These are phyloP conservation scores for Diplolepis rosae DNA, from an alignment of 2,888 invertebrate species.

Conservation along the genomic window DNA sequence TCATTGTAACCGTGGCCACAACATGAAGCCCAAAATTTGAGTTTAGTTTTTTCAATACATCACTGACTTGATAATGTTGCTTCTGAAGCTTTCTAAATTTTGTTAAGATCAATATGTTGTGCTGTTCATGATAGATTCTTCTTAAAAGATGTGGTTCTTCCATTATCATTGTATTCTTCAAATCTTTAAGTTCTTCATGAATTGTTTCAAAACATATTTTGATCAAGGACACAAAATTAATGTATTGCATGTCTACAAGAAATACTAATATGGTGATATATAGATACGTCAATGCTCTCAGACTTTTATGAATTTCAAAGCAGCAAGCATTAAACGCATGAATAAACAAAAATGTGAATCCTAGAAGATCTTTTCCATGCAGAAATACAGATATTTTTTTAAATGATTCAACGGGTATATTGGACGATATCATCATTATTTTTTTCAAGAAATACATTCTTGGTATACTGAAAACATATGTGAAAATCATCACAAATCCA, in stretches of 20 bases:
- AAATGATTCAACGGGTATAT: slow-evolving; percentile 47
- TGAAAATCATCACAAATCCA: slow-evolving; percentile 36
- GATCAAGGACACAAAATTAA: slow-evolving; percentile 56
- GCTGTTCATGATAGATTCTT: slow-evolving; percentile 59
- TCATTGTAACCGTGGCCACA: slow-evolving; percentile 53
- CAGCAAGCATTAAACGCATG: slow-evolving; percentile 44
- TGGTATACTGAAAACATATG: slow-evolving; percentile 40
- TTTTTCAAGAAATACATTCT: slow-evolving; percentile 49
- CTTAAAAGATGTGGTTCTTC: slow-evolving; percentile 62
- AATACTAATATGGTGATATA: slow-evolving; percentile 50
- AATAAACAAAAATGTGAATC: slow-evolving; percentile 46
- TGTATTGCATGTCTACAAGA: slow-evolving; percentile 55
- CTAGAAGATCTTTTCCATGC: slow-evolving; percentile 53
- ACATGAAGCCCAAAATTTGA: slow-evolving; percentile 55
- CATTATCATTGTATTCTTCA: slow-evolving; percentile 46
- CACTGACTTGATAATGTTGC: slow-evolving; percentile 57
- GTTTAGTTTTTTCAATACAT: slow-evolving; percentile 54
- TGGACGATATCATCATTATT: slow-evolving; percentile 42
- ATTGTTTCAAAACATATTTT: slow-evolving; percentile 53
- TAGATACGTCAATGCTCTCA: slow-evolving; percentile 34
- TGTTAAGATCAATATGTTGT: slow-evolving; percentile 56
- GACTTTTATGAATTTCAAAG: not conserved
- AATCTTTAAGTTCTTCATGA: slow-evolving; percentile 50
- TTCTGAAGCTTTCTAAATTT: slow-evolving; percentile 56
- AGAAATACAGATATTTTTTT: slow-evolving; percentile 44